Base-by-base conservation (phyloP, 2,888 invertebrate species). In the Idaea straminata region DNA sequence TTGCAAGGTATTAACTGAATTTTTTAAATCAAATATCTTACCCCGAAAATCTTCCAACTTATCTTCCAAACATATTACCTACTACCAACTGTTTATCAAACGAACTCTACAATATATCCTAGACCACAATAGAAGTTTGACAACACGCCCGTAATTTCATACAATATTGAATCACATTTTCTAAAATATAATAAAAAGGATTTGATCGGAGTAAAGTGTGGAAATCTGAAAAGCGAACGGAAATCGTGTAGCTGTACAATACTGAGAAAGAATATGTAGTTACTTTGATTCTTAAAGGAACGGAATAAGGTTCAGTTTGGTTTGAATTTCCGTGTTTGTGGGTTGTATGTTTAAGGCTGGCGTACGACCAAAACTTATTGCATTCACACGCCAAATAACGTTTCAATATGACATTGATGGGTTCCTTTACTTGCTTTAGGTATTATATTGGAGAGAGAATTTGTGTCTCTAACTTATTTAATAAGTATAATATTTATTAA, bases 181-280 rank as follows among this genome's bases (percentile, higher is more conserved):
- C 47, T 47, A 47, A 47, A 47, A 47, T 47, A 47, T 47, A 47
- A 47, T 47, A 47, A 47, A 47, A 47, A 47, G 47, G 47, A 47
- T 47, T 47, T 47, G 47, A 47, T 47, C 47, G 10, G 47, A 47
- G 47, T 47, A 47, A 47, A 47, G 47, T 47, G 47, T 47, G 47
- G 47, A 47, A 47, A 47, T 47, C 47, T 47, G 47, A 10, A 47
- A 47, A 13, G 47, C 47, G 47, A 47, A 10, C 47, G 47, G 47
- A 47, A 47, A 47, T 47, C 47, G 47, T 47, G 47, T 47, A 13
- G 47, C 47, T 7, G 47, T 47, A 47, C 47, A 47, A 47, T 47
- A 47, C 47, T 13, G 47, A 47, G 10, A 4, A 47, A 47, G 25
- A 47, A 47, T 47, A 47, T 13, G 6, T 47, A 10, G 7, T 47